phyloP scores from a whole-genome alignment of 53 echinoderm and acorn worm genomes.

The Holothuria leucospilota region DNA sequence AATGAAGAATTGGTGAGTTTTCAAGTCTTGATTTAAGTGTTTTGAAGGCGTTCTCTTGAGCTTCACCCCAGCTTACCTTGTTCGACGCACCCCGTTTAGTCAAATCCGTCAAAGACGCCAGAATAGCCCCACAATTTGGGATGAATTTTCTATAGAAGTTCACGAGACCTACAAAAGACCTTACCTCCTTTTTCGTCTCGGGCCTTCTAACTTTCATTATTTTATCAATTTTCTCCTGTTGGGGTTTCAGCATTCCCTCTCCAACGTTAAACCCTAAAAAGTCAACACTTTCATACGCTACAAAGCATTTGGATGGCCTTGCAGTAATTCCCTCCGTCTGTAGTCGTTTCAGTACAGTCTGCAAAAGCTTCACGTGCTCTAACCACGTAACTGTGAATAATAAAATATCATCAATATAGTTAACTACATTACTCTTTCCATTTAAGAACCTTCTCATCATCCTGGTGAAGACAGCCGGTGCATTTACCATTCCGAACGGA shows the following conservation, averaged over 20 bases:
- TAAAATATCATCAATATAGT: conserved; percentile 21
- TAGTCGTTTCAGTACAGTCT: too few relatives aligned
- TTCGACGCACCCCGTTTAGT: conserved; percentile 51
- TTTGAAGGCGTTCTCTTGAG: not conserved
- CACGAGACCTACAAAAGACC: conserved; percentile 1
- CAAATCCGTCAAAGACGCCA: conserved; percentile 61
- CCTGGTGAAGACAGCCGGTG: not conserved
- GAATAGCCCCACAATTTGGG: not conserved
- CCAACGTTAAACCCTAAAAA: conserved; percentile 64
- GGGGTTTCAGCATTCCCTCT: conserved; percentile 38
- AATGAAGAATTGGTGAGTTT: not conserved
- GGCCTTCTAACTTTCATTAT: not conserved
- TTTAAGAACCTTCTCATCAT: not conserved
- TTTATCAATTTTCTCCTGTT: conserved; percentile 18
- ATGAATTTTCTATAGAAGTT: conserved; percentile 56
- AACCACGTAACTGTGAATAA: too few relatives aligned
- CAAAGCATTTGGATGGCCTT: conserved; percentile 50
- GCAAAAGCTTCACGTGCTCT: too few relatives aligned
- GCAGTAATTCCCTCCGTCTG: not conserved
- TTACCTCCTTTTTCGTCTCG: too few relatives aligned
- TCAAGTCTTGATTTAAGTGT: conserved; percentile 31
- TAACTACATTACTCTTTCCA: conserved; percentile 47
- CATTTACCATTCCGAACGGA: conserved; percentile 71
- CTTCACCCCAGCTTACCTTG: not conserved
- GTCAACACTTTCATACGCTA: conserved; percentile 55